Percentiles rank a stretch among this genome's conserved stretches.
These are phyloP conservation scores for Seira ritae DNA, from an alignment of 2,888 invertebrate genomes.

Conservation along the genomic window DNA sequence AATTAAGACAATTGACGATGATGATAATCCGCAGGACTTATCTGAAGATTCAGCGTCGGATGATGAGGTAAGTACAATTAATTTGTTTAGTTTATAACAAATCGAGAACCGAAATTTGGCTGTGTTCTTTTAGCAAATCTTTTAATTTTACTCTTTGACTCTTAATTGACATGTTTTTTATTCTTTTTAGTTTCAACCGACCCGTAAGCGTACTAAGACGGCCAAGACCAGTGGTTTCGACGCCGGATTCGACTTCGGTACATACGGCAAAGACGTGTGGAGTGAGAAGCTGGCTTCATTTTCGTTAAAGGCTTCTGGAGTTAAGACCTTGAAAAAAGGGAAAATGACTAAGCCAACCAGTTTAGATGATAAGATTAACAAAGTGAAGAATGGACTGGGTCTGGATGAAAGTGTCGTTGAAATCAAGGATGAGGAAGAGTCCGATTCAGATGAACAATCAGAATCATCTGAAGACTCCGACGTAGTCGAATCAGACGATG, in stretches of 20 bases:
- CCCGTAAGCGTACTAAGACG: conserved; percentile 81
- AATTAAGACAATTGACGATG: conserved; percentile 89
- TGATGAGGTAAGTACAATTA: conserved; percentile 77
- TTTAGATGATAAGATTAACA: conserved; percentile 78
- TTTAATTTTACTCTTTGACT: too few species aligned
- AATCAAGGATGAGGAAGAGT: conserved; percentile 57
- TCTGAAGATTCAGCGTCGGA: conserved; percentile 78
- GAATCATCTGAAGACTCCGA: conserved; percentile 77
- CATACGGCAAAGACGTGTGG: conserved; percentile 87
- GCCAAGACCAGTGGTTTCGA: conserved; percentile 86
- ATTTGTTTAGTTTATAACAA: too few species aligned
- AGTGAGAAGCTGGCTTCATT: conserved; percentile 88
- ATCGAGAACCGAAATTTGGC: too few species aligned
- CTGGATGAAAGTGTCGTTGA: conserved; percentile 51
- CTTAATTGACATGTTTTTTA: conserved; percentile 61
- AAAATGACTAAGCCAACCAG: conserved; percentile 89
- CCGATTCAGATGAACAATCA: conserved; percentile 76
- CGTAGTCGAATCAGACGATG: conserved; percentile 77
- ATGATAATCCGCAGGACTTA: conserved; percentile 86
- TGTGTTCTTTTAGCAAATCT: not conserved
- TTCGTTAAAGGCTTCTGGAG: conserved; percentile 81
- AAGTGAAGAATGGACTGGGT: conserved; percentile 74
- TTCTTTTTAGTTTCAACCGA: conserved; percentile 85
- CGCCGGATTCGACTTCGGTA: conserved; percentile 88
- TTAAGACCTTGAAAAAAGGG: conserved; percentile 80